A percentile compares a stretch with the other conserved stretches of the same genome.
Conservation (phyloP, 2,888 invertebrate genomes). For the Antheraea yamamai region DNA sequence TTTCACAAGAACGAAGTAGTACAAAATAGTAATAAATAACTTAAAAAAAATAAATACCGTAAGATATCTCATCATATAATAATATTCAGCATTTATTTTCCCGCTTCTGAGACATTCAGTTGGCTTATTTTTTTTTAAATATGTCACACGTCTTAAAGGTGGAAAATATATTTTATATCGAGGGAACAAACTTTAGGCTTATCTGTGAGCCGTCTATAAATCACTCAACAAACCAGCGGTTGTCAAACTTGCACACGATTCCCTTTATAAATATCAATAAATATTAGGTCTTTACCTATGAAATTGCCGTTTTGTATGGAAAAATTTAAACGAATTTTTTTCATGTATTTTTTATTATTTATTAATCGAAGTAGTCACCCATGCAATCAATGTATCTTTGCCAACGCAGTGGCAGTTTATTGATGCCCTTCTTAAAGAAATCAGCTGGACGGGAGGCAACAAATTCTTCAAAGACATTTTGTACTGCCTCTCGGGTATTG, state of each 20-base stretch:
- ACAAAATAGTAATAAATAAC: neutral
- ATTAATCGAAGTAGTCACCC: too few relatives aligned
- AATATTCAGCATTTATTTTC: neutral
- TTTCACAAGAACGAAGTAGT: neutral
- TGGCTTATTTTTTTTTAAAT: neutral
- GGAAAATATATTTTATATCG: slow-evolving; percentile 2
- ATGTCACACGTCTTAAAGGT: slow-evolving; percentile 2
- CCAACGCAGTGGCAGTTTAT: too few relatives aligned
- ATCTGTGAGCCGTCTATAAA: slow-evolving; percentile 7
- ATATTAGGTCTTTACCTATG: too few relatives aligned
- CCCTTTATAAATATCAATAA: neutral
- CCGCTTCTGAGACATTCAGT: neutral
- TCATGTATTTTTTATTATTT: too few relatives aligned
- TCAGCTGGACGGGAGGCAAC: too few relatives aligned
- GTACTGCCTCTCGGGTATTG: too few relatives aligned
- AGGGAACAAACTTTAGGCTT: neutral
- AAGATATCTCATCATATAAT: neutral
- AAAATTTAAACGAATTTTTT: too few relatives aligned
- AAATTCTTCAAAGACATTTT: too few relatives aligned
- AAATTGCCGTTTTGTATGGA: too few relatives aligned
- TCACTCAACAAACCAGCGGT: neutral
- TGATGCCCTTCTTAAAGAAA: too few relatives aligned
- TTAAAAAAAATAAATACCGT: neutral
- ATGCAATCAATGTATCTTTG: too few relatives aligned
- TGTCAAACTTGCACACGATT: neutral